A percentile compares a stretch with the other conserved stretches of the same genome.
Evolutionary conservation across 2,113 vertebrate species (phyloP).

Genomic region (Brachyistius frenatus): DNA sequence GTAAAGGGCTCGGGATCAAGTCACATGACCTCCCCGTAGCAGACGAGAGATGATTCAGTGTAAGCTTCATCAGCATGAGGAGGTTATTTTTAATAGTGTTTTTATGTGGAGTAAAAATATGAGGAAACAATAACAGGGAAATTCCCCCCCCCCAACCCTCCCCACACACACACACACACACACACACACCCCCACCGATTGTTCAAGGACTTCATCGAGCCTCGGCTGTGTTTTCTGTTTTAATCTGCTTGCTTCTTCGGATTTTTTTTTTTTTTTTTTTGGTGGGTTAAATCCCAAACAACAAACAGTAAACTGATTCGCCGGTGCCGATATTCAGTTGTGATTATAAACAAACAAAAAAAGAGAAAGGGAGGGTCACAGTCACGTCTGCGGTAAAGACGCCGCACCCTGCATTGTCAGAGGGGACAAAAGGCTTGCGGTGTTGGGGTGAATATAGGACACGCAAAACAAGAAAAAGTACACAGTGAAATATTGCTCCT

Average conservation of each 20-base stretch:
- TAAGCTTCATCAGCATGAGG: background rate
- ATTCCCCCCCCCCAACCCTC: background rate
- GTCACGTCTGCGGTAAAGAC: slow-evolving; percentile 28
- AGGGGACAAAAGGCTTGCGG: slow-evolving; percentile 12
- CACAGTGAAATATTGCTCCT: background rate
- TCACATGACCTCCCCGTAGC: slow-evolving; percentile 11
- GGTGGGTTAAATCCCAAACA: slow-evolving; percentile 25
- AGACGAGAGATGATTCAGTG: background rate
- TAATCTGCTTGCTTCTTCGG: slow-evolving; percentile 7
- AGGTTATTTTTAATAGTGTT: background rate
- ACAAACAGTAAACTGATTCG: background rate
- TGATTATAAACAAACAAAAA: too few relatives aligned
- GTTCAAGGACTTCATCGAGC: too few relatives aligned
- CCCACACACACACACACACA: too few relatives aligned
- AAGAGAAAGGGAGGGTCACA: background rate
- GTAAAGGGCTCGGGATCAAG: background rate
- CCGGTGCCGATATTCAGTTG: too few relatives aligned
- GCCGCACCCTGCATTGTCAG: slow-evolving; percentile 30
- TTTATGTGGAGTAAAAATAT: slow-evolving; percentile 6
- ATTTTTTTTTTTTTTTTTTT: slow-evolving; percentile 1
- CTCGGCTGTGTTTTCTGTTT: background rate
- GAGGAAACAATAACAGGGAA: slow-evolving; percentile 20
- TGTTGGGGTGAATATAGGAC: slow-evolving; percentile 29
- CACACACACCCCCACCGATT: too few relatives aligned
- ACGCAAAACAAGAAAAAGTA: slow-evolving; percentile 11